Base-by-base conservation (phyloP, 2,888 invertebrate species). In the Heliconius aoede region DNA sequence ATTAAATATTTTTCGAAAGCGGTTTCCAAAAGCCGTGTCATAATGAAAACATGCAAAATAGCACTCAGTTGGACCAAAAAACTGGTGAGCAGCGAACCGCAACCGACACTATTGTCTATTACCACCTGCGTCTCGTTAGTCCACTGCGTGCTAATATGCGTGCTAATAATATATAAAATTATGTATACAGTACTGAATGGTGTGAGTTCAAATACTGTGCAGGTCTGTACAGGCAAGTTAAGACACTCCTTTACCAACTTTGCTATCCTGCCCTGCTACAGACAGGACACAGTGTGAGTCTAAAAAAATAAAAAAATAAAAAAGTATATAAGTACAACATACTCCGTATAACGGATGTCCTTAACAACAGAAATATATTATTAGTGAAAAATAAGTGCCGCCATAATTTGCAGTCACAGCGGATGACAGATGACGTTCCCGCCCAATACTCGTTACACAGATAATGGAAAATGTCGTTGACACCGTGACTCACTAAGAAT, bases 81-180 rank as follows among this genome's bases (percentile, higher is more conserved):
- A 86, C 79, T 79, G 77, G 74, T 80, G 85, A 77, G 86, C 89
- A 85, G 76, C 89, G 89, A 86, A 90, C 89, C 91, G 87, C 82
- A 86, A 87, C 90, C 80, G 86, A 86, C 90, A 86, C 90, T 88
- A 89, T 88, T 89, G 86, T 85, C 83, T 83, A 83, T 84, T 77
- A 67, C 64, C 65, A 74, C 75, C 69, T 69, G 76, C 55, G 28
- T 36, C 58, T 69, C 58, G 68, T 40, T 28, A 26, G 46, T 46
- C 4, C 73, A 69, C 36, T 65, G 36, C 24, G 51, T 69, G n/a
- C n/a, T n/a, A 28, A 71, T 71, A 67, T 71, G 58, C 73, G 26
- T 64, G 55, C n/a, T 65, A 40, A 46, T 36, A 51, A 28, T 58
- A 46, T 68, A 74, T 51, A 5, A 61, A 40, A 73, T 28, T 21